Evolutionary conservation across 2,797 vertebrate species (phyloP), one percentile per base, ranked within the genome.

Genomic region (Fistularia commersonii): DNA sequence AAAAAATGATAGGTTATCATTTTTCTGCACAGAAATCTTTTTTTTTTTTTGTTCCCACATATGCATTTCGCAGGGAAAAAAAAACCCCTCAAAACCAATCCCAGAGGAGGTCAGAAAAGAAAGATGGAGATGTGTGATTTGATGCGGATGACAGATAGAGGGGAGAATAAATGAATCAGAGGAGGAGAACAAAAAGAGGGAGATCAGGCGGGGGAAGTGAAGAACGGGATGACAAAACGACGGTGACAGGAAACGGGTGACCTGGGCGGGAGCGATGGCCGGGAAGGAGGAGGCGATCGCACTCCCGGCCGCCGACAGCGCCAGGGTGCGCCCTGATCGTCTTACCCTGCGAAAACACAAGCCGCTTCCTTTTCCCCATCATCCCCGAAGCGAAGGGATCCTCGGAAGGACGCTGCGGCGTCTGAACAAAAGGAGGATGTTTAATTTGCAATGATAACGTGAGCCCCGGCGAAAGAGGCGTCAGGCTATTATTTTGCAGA

Each of bases 1-100:
- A 82, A 80, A 80, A 85, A 85, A 85, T 83, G 77, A 87, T 75
- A 80, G 79, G 79, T 79, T 87, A 78, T 77, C 75, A 56, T 82
- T 81, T 84, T 64, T 60, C 72, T 68, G 67, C 57, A 63, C 41
- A 68, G 69, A 81, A 77, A 77, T 73, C 11, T 61, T 60, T 61
- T 73, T 54, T 75, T 69, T 59, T 45, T 37, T 57, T 35, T 46
- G 11, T 65, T 43, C 74, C 76, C 79, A 79, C 85, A 82, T 80
- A 84, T 81, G 86, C 74, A 59, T 82, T 84, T 85, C 81, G 76
- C 79, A 79, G 79, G 57, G 70, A 6, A 32, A 10, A 7, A 10
- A 32, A 8, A 31, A 83, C 86, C 82, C 80, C 85, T 82, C 81
- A 84, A 75, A 80, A 72, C 76, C 68, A 77, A 79, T 79, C 53